Evolutionary conservation across 2,113 vertebrate genomes (phyloP), one percentile per base, ranked within the genome.

Genomic region (Phalacrocorax brasilianus): DNA sequence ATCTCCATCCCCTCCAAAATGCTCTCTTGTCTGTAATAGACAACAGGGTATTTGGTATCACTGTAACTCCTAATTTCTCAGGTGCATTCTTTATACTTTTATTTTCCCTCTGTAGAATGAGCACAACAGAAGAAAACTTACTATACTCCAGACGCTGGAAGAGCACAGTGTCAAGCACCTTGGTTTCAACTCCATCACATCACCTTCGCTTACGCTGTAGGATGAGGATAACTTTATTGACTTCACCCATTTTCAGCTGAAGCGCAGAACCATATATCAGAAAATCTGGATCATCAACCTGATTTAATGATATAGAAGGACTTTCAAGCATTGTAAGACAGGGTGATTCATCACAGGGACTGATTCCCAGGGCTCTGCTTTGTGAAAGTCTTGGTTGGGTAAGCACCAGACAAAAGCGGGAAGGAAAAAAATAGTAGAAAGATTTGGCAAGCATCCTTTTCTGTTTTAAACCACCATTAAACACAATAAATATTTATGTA

Each of bases 341-440:
- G 93, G 82, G 65, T 91, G 72, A 95, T 93, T 92, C 85, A 92
- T 95, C 92, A 56, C 61, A 62, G 70, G 55, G 56, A 75, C 59
- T 40, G 52, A 65, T 87, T 93, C 65, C 65, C 63, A 62, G 74
- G 33, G 45, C 84, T 88, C 20, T 86, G 88, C 72, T 55, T 40
- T 44, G 38, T 27, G 90, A 79, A 88, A 88, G 59, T 11, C 44
- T 84, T 49, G 55, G 47, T 18, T 92, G 92, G 68, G 33, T 47
- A 56, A 44, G 40, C 8, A 50, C 42, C 79, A 85, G 68, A 40
- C 7, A n/a, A 75, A 73, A 68, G 28, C 4, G 2, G 15, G 61
- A 71, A 82, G 63, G 30, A 50, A 38, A 78, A 93, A 65, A 55
- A 42, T 7, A 52, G 17, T 19, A 55, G 49, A 49, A 75, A 61